A percentile compares a stretch with the other conserved stretches of the same genome.
These are phyloP conservation scores for Drosophila mettleri DNA, from an alignment of 2,888 invertebrate species.

Conservation along the genomic window DNA sequence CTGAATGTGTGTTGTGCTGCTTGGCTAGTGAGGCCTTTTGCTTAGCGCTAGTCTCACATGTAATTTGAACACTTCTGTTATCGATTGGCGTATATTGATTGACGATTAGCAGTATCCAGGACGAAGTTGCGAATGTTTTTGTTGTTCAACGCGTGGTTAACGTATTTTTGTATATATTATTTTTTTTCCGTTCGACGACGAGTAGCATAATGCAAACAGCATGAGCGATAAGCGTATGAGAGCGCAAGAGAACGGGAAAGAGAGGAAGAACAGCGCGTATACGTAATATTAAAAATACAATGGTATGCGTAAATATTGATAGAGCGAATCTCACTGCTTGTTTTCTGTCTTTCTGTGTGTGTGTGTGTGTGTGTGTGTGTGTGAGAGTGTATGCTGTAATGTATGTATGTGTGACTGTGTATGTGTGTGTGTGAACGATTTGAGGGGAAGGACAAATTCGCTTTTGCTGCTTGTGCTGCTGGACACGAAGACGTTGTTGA, in stretches of 20 bases:
- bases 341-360: conserved; percentile 15
- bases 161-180: conserved; percentile 44
- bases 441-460: conserved; percentile 65
- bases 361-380: conserved; percentile 27
- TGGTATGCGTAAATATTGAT: conserved; percentile 79
- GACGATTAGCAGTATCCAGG: conserved; percentile 24
- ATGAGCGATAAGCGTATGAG: conserved; percentile 11
- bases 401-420: conserved; percentile 26
- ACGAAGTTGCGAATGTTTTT: conserved; percentile 9
- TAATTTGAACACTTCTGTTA: conserved; percentile 65
- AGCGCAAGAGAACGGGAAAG: conserved; percentile 13
- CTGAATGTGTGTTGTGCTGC: conserved; percentile 52
- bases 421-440: conserved; percentile 27
- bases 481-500: conserved; percentile 64
- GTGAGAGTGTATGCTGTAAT: conserved; percentile 24
- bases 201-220: conserved; percentile 19
- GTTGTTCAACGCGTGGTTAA: conserved; percentile 40
- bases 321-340: conserved; percentile 56
- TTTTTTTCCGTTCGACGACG: conserved; percentile 25
- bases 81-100: conserved; percentile 53
- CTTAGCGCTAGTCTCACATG: conserved; percentile 69
- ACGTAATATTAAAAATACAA: conserved; percentile 74
- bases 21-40: conserved; percentile 62
- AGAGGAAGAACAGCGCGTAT: conserved; percentile 55
- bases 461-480: conserved; percentile 58